Evolutionary conservation across 2,797 vertebrate genomes (phyloP).

Genomic region (Lacerta bilineata): DNA sequence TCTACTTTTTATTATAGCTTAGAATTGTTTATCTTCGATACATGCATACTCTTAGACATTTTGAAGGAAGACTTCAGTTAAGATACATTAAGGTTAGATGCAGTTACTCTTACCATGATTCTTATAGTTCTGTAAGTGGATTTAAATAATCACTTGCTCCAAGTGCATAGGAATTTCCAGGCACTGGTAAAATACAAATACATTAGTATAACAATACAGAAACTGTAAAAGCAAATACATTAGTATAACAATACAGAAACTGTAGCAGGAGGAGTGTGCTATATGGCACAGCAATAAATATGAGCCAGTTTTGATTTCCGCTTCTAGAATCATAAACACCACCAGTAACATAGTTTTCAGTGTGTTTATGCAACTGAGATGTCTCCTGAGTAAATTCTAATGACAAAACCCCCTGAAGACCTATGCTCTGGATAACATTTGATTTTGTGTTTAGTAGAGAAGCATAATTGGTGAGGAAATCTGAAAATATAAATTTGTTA

Average conservation of each 20-base stretch:
- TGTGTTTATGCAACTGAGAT: background rate
- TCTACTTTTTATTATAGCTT: constrained; percentile 2
- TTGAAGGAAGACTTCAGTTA: constrained; percentile 8
- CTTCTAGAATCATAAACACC: constrained; percentile 16
- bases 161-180: constrained; percentile 29
- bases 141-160: constrained; percentile 15
- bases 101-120: background rate
- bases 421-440: constrained; percentile 14
- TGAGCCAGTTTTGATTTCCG: background rate
- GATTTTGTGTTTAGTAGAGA: constrained; percentile 1
- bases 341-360: background rate
- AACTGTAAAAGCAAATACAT: background rate
- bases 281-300: constrained; percentile 7
- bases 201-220: constrained; percentile 3
- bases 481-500: constrained; percentile 54
- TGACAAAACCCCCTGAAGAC: background rate
- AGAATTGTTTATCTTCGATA: background rate
- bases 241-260: constrained; percentile 8
- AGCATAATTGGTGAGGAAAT: constrained; percentile 49
- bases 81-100: background rate
- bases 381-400: constrained; percentile 21
- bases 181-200: constrained; percentile 20
- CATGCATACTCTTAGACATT: constrained; percentile 6
- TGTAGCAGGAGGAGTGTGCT: background rate
- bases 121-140: background rate